Conservation (phyloP, 2,888 invertebrate genomes). For the Dynastes maya region DNA sequence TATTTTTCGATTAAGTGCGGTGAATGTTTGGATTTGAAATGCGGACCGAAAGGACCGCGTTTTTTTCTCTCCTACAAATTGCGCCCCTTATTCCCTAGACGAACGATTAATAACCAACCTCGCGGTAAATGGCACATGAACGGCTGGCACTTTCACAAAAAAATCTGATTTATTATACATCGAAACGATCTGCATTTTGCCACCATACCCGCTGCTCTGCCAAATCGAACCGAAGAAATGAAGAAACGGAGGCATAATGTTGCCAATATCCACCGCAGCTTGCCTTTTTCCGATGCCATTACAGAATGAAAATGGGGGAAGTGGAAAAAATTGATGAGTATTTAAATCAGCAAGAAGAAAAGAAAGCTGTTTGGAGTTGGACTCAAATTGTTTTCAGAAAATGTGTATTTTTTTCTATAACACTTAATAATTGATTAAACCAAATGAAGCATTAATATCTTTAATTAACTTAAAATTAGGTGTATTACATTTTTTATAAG, state of each 20-base stretch:
- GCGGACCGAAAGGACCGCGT: background rate
- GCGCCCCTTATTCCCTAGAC: slow-evolving; percentile 57
- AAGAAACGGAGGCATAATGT: slow-evolving; percentile 58
- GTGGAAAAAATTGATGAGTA: background rate
- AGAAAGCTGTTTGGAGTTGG: background rate
- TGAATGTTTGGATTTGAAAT: background rate
- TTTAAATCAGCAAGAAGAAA: background rate
- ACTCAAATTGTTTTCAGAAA: too few relatives aligned
- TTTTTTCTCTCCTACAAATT: slow-evolving; percentile 23
- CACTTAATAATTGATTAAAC: too few relatives aligned
- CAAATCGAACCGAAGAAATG: slow-evolving; percentile 21
- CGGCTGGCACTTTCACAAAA: slow-evolving; percentile 50
- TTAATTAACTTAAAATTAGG: too few relatives aligned
- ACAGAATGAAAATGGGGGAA: slow-evolving; percentile 21
- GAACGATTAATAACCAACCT: slow-evolving; percentile 68
- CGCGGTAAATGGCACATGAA: slow-evolving; percentile 67
- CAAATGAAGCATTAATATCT: too few relatives aligned
- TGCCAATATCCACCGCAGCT: slow-evolving; percentile 63
- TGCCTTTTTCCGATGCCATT: slow-evolving; percentile 24
- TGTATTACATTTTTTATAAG: too few relatives aligned
- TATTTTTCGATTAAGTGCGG: background rate
- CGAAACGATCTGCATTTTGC: slow-evolving; percentile 64
- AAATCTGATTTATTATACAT: slow-evolving; percentile 67
- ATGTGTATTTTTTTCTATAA: too few relatives aligned
- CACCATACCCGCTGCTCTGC: slow-evolving; percentile 43